A percentile compares a stretch with the other conserved stretches of the same genome.
Evolutionary conservation across 1,140 invertebrate species (phyloP).

Genomic region (Apolygus lucorum): DNA sequence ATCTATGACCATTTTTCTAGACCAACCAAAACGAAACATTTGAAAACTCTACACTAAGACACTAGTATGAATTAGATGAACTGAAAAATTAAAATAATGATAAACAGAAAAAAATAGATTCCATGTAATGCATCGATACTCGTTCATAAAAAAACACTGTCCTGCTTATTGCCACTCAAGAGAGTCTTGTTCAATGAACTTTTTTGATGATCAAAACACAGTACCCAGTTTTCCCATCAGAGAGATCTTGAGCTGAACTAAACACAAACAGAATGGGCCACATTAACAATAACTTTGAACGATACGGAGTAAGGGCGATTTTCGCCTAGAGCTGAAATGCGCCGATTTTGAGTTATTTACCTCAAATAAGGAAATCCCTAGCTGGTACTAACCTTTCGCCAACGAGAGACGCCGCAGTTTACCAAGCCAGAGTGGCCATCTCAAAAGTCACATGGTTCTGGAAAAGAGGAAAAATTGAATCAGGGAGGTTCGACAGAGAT

Average conservation of each 20-base stretch:
- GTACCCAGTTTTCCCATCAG: background rate
- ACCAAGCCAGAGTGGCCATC: background rate
- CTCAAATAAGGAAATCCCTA: background rate
- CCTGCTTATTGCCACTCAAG: too few species aligned
- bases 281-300: background rate
- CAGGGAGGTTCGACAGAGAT: background rate
- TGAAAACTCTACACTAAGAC: too few species aligned
- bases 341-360: background rate
- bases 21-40: background rate
- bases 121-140: too few species aligned
- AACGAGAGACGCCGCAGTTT: background rate
- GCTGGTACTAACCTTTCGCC: background rate
- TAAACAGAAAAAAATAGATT: background rate
- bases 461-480: background rate
- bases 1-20: conserved; percentile 31
- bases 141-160: too few species aligned
- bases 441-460: background rate
- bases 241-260: background rate
- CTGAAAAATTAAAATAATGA: background rate
- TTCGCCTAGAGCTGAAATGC: background rate
- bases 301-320: background rate
- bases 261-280: background rate
- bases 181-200: background rate
- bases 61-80: background rate
- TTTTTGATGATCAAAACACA: background rate